Conservation (phyloP, 2,113 vertebrate species). For the Calcarius ornatus region DNA sequence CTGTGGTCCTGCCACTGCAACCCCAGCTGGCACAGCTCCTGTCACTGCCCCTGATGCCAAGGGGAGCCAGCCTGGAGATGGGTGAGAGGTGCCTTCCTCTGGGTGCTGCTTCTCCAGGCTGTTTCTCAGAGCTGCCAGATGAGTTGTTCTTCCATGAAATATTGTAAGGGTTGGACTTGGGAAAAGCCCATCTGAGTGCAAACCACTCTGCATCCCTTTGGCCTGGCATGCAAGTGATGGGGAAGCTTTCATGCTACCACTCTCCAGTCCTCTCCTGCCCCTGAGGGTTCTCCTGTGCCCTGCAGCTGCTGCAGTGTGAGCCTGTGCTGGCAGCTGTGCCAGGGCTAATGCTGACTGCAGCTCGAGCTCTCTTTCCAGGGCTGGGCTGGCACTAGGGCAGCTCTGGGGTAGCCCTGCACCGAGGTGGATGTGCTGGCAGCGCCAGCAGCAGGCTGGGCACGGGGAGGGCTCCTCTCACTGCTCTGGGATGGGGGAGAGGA, state of each 20-base stretch:
- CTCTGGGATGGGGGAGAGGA: background rate
- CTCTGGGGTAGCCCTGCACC: background rate
- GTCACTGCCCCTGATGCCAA: background rate
- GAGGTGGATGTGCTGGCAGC: background rate
- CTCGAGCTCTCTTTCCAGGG: background rate
- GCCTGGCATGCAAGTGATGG: background rate
- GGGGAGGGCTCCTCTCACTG: rapidly evolving
- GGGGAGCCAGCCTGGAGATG: background rate
- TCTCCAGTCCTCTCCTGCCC: background rate
- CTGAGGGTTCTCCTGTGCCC: background rate
- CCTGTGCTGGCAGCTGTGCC: background rate
- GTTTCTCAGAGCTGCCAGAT: background rate
- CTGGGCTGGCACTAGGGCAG: background rate
- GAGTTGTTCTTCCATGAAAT: background rate
- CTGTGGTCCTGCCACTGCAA: rapidly evolving
- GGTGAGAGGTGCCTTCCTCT: background rate
- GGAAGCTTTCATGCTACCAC: background rate
- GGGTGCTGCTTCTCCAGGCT: background rate
- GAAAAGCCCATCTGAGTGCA: background rate
- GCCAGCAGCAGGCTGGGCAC: background rate
- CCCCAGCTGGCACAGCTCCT: background rate
- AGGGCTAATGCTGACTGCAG: background rate
- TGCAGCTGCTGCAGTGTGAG: background rate
- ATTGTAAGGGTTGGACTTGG: background rate
- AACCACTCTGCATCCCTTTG: background rate